Base-by-base conservation (phyloP, 2,113 vertebrate genomes). In the Corythoichthys haematopterus region DNA sequence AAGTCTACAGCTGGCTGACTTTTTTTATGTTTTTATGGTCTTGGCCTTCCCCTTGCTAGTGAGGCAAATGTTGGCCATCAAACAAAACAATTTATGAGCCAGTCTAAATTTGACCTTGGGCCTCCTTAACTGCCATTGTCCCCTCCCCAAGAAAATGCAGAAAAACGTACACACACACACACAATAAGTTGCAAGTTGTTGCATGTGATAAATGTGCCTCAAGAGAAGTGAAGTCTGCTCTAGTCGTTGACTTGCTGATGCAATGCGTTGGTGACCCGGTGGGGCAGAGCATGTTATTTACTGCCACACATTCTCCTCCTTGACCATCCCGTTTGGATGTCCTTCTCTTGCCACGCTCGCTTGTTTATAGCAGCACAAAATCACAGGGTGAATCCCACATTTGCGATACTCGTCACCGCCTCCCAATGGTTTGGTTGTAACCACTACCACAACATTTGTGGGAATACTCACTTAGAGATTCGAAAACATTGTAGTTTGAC, bases 41-140 rank as follows among this genome's bases (percentile, higher is more conserved):
- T 78, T 88, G 90, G 88, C 91, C 90, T 91, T 92, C 88, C 88
- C 86, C 81, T 84, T 84, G 83, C 90, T 91, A 89, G 89, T 88
- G 88, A 91, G 85, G 83, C 84, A 90, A 91, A 92, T 75, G 81
- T 86, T 86, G 86, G 80, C 91, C 82, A 90, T 93, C 90, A 93
- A 92, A 90, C 90, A 88, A 85, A 80, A 82, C 81, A 85, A 92
- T 93, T 93, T 93, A 93, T 74, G 84, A 80, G 86, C 86, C 69
- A 28, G 85, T 81, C 88, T 90, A 90, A 83, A 89, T 91, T 91
- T 93, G 91, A 92, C 91, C 90, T 93, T 92, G 91, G 86, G 87
- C 73, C 87, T 85, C 75, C 80, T 88, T 81, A 89, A 90, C 91
- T 78, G 76, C 83, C 83, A 84, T 81, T 72, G 79, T 86, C 76